Conservation (phyloP, 2,888 invertebrate species). For the Fragum sueziense region DNA sequence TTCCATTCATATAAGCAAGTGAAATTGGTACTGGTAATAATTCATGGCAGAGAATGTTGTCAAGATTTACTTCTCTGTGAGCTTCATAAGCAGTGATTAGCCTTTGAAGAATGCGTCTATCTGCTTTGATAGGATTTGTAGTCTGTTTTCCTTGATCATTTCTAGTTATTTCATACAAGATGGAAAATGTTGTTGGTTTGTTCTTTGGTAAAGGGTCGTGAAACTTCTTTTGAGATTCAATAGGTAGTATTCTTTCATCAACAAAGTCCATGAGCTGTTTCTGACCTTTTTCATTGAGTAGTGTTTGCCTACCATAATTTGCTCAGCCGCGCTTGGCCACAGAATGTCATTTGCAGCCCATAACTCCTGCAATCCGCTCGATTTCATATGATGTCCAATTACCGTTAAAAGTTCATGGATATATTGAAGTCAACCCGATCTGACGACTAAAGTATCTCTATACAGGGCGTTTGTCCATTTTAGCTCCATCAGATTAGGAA, state of each 20-base stretch:
- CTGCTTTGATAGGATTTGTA: too few species aligned
- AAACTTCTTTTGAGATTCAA: not conserved
- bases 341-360: not conserved
- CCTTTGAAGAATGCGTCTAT: too few species aligned
- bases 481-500: constrained; percentile 32
- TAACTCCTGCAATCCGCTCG: not conserved
- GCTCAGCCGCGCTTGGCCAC: constrained; percentile 5
- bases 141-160: too few species aligned
- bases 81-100: constrained; percentile 6
- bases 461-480: constrained; percentile 25
- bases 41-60: not conserved
- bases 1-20: not conserved
- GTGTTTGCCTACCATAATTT: not conserved
- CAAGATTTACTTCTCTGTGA: not conserved
- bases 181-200: constrained; percentile 3
- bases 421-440: constrained; percentile 18
- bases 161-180: too few species aligned
- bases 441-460: constrained; percentile 23
- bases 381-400: constrained; percentile 3
- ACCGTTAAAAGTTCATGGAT: not conserved
- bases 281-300: not conserved
- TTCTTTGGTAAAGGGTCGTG: not conserved
- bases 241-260: not conserved
- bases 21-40: constrained; percentile 1
- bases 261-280: not conserved